These are phyloP conservation scores for Aproaerema taeniolella DNA, from an alignment of 2,888 invertebrate species.

Conservation along the genomic window DNA sequence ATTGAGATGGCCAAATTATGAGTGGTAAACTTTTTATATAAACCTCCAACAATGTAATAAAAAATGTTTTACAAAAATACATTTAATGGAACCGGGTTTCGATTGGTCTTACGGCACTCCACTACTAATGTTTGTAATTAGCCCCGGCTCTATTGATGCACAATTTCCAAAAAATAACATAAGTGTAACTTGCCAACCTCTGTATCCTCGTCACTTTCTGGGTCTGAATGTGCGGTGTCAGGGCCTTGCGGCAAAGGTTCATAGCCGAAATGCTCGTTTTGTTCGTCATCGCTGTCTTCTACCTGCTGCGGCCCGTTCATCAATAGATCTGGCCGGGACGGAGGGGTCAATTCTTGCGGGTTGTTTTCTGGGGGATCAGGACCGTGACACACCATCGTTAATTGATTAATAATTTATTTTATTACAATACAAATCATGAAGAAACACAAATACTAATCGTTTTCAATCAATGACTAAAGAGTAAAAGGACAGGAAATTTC, in stretches of 20 bases:
- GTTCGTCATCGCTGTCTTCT: constrained; percentile 73
- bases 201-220: constrained; percentile 48
- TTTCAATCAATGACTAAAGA: no score
- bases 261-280: constrained; percentile 71
- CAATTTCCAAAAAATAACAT: no score
- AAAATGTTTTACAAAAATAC: no score
- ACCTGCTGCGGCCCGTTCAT: constrained; percentile 42
- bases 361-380: constrained; percentile 68
- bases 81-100: no score
- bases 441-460: constrained; percentile 22
- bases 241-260: constrained; percentile 71
- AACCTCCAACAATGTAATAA: no score
- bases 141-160: no score
- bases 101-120: no score
- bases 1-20: not conserved
- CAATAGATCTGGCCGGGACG: constrained; percentile 50
- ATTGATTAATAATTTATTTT: constrained; percentile 17
- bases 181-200: no score
- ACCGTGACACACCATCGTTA: constrained; percentile 61
- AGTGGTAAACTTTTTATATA: not conserved
- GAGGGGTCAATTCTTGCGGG: constrained; percentile 57
- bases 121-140: no score
- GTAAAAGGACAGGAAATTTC: no score
- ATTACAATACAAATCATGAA: no score
- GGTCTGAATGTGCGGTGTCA: constrained; percentile 43